These are phyloP conservation scores for Bryconaethiops microstoma DNA, from an alignment of 2,797 vertebrate species.

Conservation along the genomic window DNA sequence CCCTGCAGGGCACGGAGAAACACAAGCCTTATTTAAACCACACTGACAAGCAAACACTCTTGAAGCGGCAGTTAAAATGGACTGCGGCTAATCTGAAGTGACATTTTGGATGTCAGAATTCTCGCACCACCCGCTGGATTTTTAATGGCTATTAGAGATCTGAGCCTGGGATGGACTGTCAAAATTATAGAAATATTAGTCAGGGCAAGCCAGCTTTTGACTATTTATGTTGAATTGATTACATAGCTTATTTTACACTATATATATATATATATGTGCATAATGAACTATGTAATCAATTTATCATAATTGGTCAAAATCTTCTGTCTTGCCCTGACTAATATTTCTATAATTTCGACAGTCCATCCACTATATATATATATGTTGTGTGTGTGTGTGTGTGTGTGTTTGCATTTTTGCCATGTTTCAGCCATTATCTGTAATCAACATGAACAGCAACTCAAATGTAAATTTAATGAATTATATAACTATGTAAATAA, in stretches of 20 bases:
- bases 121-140: slow-evolving; percentile 74
- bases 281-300: neutral
- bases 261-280: no score
- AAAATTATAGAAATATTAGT: slow-evolving; percentile 53
- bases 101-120: slow-evolving; percentile 75
- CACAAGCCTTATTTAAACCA: slow-evolving; percentile 46
- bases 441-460: no score
- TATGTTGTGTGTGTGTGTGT: no score
- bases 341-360: slow-evolving; percentile 59
- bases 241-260: no score
- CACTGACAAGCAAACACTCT: slow-evolving; percentile 53
- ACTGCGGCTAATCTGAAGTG: slow-evolving; percentile 68
- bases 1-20: slow-evolving; percentile 24
- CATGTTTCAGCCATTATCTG: no score
- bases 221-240: neutral
- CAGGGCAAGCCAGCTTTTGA: slow-evolving; percentile 30
- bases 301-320: slow-evolving; percentile 28
- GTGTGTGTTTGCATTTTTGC: no score
- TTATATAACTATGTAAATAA: no score
- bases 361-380: slow-evolving; percentile 53
- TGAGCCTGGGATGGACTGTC: slow-evolving; percentile 60
- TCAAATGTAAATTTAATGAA: no score
- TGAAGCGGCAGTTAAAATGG: slow-evolving; percentile 62
- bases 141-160: slow-evolving; percentile 73
- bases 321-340: neutral